phyloP scores from a whole-genome alignment of 2,113 vertebrate genomes.

The Paratilapia polleni region DNA sequence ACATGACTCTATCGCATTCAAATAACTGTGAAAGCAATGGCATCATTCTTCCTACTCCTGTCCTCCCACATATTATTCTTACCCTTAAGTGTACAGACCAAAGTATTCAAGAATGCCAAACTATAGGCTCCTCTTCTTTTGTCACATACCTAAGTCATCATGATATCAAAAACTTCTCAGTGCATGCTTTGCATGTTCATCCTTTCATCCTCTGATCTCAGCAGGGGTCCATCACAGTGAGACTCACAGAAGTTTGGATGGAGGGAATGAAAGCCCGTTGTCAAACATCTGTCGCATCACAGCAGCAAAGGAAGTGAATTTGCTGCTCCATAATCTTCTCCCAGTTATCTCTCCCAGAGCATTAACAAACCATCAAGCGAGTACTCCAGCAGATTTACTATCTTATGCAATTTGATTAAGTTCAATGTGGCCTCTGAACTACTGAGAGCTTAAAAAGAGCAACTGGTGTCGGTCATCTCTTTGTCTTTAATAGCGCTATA shows the following conservation, averaged over 20 bases:
- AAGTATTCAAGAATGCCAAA: neutral
- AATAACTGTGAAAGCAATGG: neutral
- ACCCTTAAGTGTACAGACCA: neutral
- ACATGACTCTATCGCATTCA: neutral
- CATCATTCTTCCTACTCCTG: accelerated
- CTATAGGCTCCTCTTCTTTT: neutral
- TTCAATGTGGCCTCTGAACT: constrained; percentile 24
- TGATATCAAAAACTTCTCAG: neutral
- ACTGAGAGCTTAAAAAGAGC: neutral
- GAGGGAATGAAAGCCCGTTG: neutral
- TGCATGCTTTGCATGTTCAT: constrained; percentile 1
- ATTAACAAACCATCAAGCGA: constrained; percentile 17
- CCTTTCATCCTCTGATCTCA: neutral
- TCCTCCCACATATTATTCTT: neutral
- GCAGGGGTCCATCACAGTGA: constrained; percentile 2
- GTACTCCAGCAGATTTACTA: neutral
- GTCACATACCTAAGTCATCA: neutral
- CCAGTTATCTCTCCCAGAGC: constrained; percentile 2
- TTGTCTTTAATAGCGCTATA: neutral
- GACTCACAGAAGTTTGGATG: constrained; percentile 13
- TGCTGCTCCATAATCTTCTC: constrained; percentile 6
- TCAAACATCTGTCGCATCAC: constrained; percentile 33
- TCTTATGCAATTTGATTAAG: constrained; percentile 16
- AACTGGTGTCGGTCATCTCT: neutral
- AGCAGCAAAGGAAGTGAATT: constrained; percentile 4